Conservation (phyloP, 2,888 invertebrate genomes). For the Calameuta idolon region DNA sequence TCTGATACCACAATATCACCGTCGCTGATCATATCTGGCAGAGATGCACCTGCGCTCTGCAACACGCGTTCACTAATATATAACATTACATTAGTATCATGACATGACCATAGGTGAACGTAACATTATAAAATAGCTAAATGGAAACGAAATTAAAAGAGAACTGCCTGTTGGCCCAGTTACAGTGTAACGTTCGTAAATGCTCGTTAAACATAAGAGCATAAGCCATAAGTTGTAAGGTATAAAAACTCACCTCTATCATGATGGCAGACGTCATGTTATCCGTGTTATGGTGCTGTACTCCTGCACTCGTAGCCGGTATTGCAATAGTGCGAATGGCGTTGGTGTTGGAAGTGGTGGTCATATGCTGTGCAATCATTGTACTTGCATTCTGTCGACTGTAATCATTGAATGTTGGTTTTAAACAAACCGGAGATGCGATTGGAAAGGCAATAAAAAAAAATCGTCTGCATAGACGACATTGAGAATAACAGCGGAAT, state of each 20-base stretch:
- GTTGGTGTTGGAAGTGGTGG: conserved; percentile 50
- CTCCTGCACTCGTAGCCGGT: conserved; percentile 47
- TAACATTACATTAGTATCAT: conserved; percentile 7
- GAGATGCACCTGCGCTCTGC: conserved; percentile 47
- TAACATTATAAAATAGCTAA: not conserved
- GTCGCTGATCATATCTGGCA: conserved; percentile 54
- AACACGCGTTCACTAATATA: conserved; percentile 25
- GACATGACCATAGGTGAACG: conserved; percentile 1
- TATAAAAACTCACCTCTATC: conserved; percentile 46
- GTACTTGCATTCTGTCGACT: conserved; percentile 48
- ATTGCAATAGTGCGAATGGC: conserved; percentile 54
- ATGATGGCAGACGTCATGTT: conserved; percentile 56
- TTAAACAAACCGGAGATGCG: not conserved
- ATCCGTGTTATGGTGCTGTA: conserved; percentile 55
- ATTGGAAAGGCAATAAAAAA: not conserved
- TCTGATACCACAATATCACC: conserved; percentile 50
- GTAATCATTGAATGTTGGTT: conserved; percentile 4
- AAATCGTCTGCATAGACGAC: not conserved
- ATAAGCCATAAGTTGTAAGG: not conserved
- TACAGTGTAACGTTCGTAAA: not conserved
- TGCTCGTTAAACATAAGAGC: not conserved
- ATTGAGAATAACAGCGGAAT: not conserved
- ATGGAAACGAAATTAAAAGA: not conserved
- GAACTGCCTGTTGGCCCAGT: not conserved
- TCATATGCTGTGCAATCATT: conserved; percentile 53